Base-by-base conservation (phyloP, 2,797 vertebrate genomes). In the Rhinogobio ventralis region DNA sequence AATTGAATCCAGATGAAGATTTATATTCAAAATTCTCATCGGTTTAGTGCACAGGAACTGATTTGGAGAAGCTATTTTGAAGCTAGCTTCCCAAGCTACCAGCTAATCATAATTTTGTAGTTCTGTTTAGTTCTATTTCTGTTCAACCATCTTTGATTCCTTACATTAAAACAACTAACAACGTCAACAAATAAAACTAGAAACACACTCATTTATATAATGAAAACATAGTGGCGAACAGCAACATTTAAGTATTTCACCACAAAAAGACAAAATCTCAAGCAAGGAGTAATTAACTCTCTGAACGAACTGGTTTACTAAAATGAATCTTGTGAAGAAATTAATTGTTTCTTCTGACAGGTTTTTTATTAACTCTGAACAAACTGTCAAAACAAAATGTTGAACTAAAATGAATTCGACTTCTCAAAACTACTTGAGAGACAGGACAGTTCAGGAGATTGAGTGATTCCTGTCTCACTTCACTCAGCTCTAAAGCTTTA, bases 1-100 rank as follows among this genome's bases (percentile, higher is more conserved):
- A 84, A 84, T 60, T 10, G 19, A 77, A 42, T 42, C 36, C 51
- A 77, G 74, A 78, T 84, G n/a, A 30, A 83, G 25, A 55, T 66
- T 19, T 19, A 19, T 36, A 4, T 53, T 77, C 1, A 45, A 11
- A 28, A 36, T 13, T 75, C 64, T 39, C 42, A 53, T 53, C 10
- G 13, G 23, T 55, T 83, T 74, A n/a, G 10, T 39, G 5, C 46
- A 28, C 15, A 25, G 23, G 19, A 67, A 67, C 68, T 7, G 53
- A 17, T n/a, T 57, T 60, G 4, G 23, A n/a, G 33, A 42, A 60
- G 33, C 53, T 60, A 23, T 33, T 49, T 51, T 28, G 15, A 73
- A 73, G 45, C 69, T 36, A 60, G 23, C 30, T 76, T 33, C 19
- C 3, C 3, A 75, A n/a, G 23, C 19, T 23, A 53, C 46, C 25